A percentile compares a stretch with the other conserved stretches of the same genome.
phyloP scores from a whole-genome alignment of 2,888 invertebrate species.

The Morpho helenor region DNA sequence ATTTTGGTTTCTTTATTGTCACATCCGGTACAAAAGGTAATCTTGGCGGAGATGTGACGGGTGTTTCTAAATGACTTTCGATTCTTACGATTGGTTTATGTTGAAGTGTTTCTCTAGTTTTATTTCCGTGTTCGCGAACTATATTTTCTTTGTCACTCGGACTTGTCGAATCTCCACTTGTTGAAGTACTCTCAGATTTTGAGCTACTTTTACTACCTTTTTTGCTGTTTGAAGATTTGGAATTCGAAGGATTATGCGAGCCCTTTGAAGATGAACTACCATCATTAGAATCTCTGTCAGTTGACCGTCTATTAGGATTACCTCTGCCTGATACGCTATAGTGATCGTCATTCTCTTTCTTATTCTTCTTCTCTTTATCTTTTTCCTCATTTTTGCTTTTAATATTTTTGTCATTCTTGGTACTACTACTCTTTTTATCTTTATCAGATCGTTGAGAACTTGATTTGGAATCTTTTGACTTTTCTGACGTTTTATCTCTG shows the following conservation, averaged over 20 bases:
- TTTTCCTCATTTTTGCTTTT: conserved; percentile 67
- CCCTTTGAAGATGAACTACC: conserved; percentile 79
- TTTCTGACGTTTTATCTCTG: conserved; percentile 55
- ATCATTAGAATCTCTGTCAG: conserved; percentile 89
- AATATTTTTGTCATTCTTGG: conserved; percentile 18
- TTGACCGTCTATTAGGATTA: conserved; percentile 83
- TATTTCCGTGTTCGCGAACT: conserved; percentile 35
- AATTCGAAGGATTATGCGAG: conserved; percentile 51
- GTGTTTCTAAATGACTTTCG: conserved; percentile 60
- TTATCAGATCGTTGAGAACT: conserved; percentile 64
- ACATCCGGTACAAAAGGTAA: conserved; percentile 68
- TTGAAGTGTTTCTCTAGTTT: conserved; percentile 38
- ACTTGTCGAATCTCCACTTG: conserved; percentile 69
- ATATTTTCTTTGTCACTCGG: conserved; percentile 71
- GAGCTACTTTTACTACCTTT: conserved; percentile 65
- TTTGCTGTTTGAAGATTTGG: conserved; percentile 57
- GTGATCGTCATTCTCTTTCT: conserved; percentile 84
- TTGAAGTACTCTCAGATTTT: conserved; percentile 66
- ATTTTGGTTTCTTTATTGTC: conserved; percentile 82
- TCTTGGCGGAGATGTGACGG: conserved; percentile 54
- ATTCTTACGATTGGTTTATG: conserved; percentile 55
- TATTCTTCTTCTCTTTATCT: conserved; percentile 64
- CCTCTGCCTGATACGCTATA: conserved; percentile 82
- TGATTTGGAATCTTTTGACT: conserved; percentile 52
- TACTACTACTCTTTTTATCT: conserved; percentile 51